A percentile compares a stretch with the other conserved stretches of the same genome.
Evolutionary conservation across 1,140 invertebrate genomes (phyloP).

Genomic region (Drosophila nigrodunni): DNA sequence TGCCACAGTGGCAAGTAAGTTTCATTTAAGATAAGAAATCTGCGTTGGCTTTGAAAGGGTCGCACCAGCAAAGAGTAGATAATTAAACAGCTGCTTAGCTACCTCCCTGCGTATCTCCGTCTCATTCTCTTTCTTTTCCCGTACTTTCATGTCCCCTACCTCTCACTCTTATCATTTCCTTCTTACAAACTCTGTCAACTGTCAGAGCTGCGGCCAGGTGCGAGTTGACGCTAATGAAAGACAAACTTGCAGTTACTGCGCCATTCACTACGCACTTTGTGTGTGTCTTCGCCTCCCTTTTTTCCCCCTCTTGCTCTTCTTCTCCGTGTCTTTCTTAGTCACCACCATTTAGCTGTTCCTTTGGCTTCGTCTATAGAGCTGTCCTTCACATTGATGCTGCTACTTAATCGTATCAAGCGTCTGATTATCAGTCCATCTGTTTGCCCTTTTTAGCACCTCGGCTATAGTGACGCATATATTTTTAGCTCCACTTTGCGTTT

Average conservation of each 20-base stretch:
- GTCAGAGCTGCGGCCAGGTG: slow-evolving; percentile 27
- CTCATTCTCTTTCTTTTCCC: background rate
- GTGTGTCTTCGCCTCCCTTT: slow-evolving; percentile 1
- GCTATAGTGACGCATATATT: slow-evolving; percentile 2
- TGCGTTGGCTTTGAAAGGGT: slow-evolving; percentile 58
- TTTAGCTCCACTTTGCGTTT: slow-evolving; percentile 44
- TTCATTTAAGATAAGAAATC: slow-evolving; percentile 81
- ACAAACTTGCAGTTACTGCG: slow-evolving; percentile 58
- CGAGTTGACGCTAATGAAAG: slow-evolving; percentile 62
- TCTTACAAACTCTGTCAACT: slow-evolving; percentile 16
- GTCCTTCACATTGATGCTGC: slow-evolving; percentile 31
- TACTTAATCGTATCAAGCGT: slow-evolving; percentile 31
- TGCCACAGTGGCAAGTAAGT: slow-evolving; percentile 55
- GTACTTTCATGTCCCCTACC: background rate
- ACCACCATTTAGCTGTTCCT: slow-evolving; percentile 6
- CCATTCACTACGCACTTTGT: slow-evolving; percentile 8
- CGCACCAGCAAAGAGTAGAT: slow-evolving; percentile 49
- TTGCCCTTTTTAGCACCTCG: background rate
- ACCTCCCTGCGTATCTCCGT: background rate
- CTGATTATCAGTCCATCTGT: slow-evolving; percentile 30
- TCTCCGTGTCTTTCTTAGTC: background rate
- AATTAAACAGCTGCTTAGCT: slow-evolving; percentile 77
- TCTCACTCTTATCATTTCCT: background rate
- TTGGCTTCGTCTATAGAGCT: slow-evolving; percentile 12
- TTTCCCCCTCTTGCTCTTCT: background rate